A percentile compares a stretch with the other conserved stretches of the same genome.
Evolutionary conservation across 1,140 invertebrate species (phyloP).

Genomic region (Cotesia typhae): DNA sequence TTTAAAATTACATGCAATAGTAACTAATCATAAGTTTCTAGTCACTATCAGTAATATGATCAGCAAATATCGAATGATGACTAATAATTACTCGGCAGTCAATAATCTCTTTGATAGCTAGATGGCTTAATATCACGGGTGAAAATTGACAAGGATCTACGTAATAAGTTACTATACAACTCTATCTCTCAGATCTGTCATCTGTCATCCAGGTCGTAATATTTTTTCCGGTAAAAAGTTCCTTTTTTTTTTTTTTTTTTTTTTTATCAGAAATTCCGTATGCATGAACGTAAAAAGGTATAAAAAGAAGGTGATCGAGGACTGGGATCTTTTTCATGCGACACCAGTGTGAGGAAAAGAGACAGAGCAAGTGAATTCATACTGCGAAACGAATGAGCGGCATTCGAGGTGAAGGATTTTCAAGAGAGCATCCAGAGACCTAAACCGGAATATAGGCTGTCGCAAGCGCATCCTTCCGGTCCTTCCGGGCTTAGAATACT

Average conservation of each 20-base stretch:
- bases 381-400: background rate
- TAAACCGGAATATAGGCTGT: conserved; percentile 30
- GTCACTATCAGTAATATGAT: no score
- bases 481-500: conserved; percentile 22
- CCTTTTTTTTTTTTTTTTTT: background rate
- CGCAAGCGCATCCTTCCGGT: conserved; percentile 30
- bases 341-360: background rate
- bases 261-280: background rate
- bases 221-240: no score
- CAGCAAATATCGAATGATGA: no score
- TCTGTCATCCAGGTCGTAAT: no score
- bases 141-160: no score
- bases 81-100: no score
- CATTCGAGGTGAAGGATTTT: background rate
- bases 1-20: no score
- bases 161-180: no score
- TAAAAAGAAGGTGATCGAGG: background rate
- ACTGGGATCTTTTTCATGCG: conserved; percentile 6
- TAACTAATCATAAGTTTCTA: no score
- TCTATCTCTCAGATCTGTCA: no score
- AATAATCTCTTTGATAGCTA: no score
- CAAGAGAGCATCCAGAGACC: conserved; percentile 3
- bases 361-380: background rate
- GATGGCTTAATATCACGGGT: no score
- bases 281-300: background rate